These are phyloP conservation scores for Pristiophorus japonicus DNA, from an alignment of 2,113 vertebrate species.

Conservation along the genomic window DNA sequence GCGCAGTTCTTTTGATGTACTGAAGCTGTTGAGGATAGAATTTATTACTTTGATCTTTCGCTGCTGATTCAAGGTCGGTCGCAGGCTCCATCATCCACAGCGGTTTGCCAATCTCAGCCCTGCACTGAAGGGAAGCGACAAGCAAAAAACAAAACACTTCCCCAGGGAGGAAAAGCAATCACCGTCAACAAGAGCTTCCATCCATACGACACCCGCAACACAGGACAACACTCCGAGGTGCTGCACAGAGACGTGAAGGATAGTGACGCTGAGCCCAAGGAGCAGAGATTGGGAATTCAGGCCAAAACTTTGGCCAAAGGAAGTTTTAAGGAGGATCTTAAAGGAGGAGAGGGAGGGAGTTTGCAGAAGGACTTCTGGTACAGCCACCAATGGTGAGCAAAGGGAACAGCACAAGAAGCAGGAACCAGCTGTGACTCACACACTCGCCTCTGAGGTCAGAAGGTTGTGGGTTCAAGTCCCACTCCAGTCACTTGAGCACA, in stretches of 20 bases:
- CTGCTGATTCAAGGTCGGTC: background rate
- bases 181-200: background rate
- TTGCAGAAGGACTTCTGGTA: background rate
- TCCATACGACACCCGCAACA: background rate
- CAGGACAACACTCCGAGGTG: background rate
- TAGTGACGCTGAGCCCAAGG: background rate
- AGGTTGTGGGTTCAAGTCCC: too few relatives aligned
- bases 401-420: background rate
- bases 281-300: background rate
- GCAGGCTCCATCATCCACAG: background rate
- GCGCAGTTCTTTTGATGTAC: background rate
- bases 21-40: background rate
- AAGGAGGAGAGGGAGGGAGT: background rate
- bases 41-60: background rate
- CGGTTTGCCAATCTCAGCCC: background rate
- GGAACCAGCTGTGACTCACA: too few relatives aligned
- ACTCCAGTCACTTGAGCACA: too few relatives aligned
- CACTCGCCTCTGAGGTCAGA: too few relatives aligned
- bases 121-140: background rate
- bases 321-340: background rate
- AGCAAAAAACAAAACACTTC: background rate
- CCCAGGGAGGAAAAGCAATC: background rate
- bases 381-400: background rate
- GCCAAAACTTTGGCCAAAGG: background rate
- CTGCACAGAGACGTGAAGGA: background rate